phyloP scores from a whole-genome alignment of 2,797 vertebrate genomes.

The Vultur gryphus region DNA sequence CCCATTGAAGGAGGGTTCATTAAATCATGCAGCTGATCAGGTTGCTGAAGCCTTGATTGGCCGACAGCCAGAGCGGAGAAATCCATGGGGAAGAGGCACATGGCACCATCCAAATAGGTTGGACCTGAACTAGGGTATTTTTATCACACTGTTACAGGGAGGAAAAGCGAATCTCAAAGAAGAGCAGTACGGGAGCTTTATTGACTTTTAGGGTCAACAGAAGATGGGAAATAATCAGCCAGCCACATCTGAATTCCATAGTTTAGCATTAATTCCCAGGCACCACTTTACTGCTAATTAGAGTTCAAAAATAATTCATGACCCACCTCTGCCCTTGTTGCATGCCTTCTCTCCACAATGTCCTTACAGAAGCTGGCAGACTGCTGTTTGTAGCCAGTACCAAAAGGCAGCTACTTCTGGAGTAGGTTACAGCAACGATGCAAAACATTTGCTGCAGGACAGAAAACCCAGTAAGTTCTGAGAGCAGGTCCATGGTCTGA shows the following conservation, averaged over 20 bases:
- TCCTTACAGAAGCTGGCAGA: background rate
- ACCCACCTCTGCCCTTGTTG: background rate
- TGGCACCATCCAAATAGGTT: conserved; percentile 8
- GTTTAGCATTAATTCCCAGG: background rate
- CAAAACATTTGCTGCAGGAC: background rate
- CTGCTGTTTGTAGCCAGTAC: background rate
- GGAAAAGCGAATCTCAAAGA: background rate
- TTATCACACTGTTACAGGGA: background rate
- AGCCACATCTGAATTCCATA: background rate
- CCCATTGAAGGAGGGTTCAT: conserved; percentile 59
- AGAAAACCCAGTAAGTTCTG: background rate
- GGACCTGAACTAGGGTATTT: background rate
- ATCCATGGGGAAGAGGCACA: conserved; percentile 29
- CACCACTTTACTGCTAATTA: background rate
- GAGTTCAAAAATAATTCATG: background rate
- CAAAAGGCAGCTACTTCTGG: background rate
- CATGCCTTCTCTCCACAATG: background rate
- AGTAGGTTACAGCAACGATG: background rate
- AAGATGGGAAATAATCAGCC: background rate
- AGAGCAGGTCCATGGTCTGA: background rate
- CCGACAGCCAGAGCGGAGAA: conserved; percentile 22
- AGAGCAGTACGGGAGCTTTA: background rate
- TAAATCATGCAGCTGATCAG: conserved; percentile 65
- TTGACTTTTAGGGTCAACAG: background rate
- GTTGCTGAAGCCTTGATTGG: conserved; percentile 63